Evolutionary conservation across 2,888 invertebrate species (phyloP).

Genomic region (Amiota minor): DNA sequence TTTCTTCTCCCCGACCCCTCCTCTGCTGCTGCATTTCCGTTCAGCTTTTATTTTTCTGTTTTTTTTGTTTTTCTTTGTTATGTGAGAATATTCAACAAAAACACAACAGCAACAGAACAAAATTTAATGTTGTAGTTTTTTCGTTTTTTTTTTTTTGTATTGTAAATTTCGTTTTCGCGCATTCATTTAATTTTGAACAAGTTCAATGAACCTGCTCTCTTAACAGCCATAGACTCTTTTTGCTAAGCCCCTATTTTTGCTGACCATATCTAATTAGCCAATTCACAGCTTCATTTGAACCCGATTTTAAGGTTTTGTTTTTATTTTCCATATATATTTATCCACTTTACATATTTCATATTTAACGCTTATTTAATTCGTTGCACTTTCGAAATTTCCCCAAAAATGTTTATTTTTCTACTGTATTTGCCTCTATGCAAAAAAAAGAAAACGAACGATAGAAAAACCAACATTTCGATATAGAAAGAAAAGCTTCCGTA

Average conservation of each 20-base stretch:
- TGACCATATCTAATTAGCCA: conserved; percentile 20
- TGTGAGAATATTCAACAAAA: neutral
- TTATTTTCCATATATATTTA: conserved; percentile 37
- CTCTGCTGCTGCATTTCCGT: neutral
- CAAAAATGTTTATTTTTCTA: neutral
- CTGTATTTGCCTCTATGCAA: neutral
- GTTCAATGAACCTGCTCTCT: conserved; percentile 11
- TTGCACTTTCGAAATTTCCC: conserved; percentile 46
- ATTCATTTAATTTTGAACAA: conserved; percentile 8
- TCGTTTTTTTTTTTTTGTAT: neutral
- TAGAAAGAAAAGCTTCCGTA: conserved; percentile 39
- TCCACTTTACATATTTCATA: conserved; percentile 15
- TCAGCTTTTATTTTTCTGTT: too few species aligned
- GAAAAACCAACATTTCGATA: neutral
- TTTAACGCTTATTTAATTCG: conserved; percentile 55
- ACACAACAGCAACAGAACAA: too few species aligned
- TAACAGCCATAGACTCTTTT: too few species aligned
- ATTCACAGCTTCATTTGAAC: conserved; percentile 9
- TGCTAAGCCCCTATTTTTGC: neutral
- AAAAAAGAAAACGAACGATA: neutral
- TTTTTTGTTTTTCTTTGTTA: neutral
- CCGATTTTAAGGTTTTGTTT: conserved; percentile 16
- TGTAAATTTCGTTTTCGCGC: neutral
- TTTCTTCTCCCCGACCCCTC: neutral
- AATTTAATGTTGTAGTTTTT: neutral